phyloP scores from a whole-genome alignment of 2,113 vertebrate species.

The Chlorodrepanis virens region DNA sequence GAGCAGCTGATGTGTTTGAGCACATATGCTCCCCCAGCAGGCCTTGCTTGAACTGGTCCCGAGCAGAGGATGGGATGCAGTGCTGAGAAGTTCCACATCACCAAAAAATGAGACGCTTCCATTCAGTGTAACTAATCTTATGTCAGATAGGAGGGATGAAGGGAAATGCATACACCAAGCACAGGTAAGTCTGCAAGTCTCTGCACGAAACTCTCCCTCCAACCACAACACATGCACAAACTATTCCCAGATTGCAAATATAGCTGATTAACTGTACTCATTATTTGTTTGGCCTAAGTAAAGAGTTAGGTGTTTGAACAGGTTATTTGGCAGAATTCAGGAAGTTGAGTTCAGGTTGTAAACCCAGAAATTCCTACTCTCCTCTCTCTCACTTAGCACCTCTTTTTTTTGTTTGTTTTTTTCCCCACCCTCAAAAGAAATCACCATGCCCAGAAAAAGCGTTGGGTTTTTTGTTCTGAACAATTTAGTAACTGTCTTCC shows the following conservation, averaged over 20 bases:
- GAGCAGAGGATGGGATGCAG: not conserved
- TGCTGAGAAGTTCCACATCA: not conserved
- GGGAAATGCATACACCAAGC: not conserved
- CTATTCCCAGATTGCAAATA: not conserved
- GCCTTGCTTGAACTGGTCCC: not conserved
- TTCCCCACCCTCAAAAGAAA: not conserved
- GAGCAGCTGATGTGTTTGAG: not conserved
- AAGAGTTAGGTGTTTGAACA: not conserved
- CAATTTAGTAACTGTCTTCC: not conserved
- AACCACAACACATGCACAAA: not conserved
- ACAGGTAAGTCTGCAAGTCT: not conserved
- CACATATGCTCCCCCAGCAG: not conserved
- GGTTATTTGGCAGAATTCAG: not conserved
- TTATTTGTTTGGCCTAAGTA: not conserved
- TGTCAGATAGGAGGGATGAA: not conserved
- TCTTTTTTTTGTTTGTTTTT: no score
- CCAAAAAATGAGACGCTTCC: not conserved
- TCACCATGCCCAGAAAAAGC: not conserved
- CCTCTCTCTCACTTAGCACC: not conserved
- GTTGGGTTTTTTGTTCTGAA: not conserved
- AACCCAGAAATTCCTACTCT: not conserved
- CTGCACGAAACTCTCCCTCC: not conserved
- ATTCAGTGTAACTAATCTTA: not conserved
- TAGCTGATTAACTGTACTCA: not conserved
- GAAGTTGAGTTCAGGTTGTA: not conserved